Conservation (phyloP, 2,797 vertebrate genomes). For the Taeniopygia guttata region DNA sequence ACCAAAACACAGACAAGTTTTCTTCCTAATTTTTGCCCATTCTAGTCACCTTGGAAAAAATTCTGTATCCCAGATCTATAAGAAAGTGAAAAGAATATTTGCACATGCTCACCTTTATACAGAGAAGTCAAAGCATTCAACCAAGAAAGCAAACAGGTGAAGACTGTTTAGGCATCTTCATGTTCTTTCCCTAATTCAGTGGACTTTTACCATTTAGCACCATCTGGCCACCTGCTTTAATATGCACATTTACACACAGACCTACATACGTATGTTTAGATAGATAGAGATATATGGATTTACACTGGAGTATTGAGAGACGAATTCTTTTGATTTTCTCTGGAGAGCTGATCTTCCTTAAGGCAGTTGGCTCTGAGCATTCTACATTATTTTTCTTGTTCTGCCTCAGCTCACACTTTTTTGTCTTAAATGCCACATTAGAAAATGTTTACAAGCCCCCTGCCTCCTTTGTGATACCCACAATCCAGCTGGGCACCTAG, state of each 20-base stretch:
- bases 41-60: not conserved
- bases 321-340: slow-evolving; percentile 14
- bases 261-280: not conserved
- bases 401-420: slow-evolving; percentile 48
- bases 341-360: slow-evolving; percentile 46
- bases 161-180: not conserved
- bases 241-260: not conserved
- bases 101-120: not conserved
- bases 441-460: slow-evolving; percentile 21
- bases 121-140: not conserved
- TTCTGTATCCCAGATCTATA: not conserved
- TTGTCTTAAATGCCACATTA: slow-evolving; percentile 65
- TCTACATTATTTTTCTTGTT: slow-evolving; percentile 43
- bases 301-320: not conserved
- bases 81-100: not conserved
- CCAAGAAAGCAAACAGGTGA: not conserved
- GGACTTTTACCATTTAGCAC: not conserved
- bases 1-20: not conserved
- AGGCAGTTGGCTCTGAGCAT: slow-evolving; percentile 54
- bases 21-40: not conserved
- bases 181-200: not conserved
- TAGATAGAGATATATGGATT: not conserved
- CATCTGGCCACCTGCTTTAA: not conserved
- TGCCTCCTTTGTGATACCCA: slow-evolving; percentile 12
- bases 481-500: slow-evolving; percentile 40